Evolutionary conservation across 2,797 vertebrate species (phyloP).

Genomic region (Lemur catta): DNA sequence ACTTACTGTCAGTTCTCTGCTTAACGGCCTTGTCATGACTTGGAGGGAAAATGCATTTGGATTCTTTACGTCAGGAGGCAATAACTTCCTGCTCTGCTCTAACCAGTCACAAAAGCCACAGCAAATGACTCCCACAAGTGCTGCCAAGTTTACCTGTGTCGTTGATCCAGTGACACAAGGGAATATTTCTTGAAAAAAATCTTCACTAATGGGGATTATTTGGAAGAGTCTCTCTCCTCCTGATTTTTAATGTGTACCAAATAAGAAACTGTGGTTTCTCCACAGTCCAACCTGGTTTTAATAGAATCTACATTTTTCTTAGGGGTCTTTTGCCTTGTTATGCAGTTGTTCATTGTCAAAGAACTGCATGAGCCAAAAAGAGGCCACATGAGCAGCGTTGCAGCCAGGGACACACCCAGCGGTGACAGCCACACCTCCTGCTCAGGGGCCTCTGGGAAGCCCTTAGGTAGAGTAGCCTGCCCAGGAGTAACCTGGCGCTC

Average conservation of each 20-base stretch:
- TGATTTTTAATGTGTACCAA: neutral
- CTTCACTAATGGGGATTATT: neutral
- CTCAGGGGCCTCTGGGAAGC: neutral
- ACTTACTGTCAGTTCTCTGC: slow-evolving; percentile 22
- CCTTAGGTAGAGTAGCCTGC: too few species aligned
- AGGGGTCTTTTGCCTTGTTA: neutral
- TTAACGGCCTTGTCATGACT: neutral
- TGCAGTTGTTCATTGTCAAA: neutral
- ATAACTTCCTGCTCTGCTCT: slow-evolving; percentile 9
- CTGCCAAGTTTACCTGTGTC: neutral
- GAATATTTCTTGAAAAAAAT: neutral
- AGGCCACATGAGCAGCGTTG: neutral
- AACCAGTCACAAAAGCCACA: neutral
- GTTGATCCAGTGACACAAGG: neutral
- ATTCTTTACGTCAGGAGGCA: slow-evolving; percentile 19
- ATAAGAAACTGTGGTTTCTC: neutral
- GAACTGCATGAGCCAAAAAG: neutral
- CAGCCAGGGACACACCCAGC: neutral
- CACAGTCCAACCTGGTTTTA: neutral
- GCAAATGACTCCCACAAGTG: slow-evolving; percentile 14
- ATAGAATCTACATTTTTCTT: neutral
- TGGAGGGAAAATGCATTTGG: neutral
- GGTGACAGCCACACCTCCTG: neutral
- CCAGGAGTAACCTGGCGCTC: neutral
- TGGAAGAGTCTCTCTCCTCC: neutral